phyloP scores from a whole-genome alignment of 2,113 vertebrate species.

The Salvelinus fontinalis region DNA sequence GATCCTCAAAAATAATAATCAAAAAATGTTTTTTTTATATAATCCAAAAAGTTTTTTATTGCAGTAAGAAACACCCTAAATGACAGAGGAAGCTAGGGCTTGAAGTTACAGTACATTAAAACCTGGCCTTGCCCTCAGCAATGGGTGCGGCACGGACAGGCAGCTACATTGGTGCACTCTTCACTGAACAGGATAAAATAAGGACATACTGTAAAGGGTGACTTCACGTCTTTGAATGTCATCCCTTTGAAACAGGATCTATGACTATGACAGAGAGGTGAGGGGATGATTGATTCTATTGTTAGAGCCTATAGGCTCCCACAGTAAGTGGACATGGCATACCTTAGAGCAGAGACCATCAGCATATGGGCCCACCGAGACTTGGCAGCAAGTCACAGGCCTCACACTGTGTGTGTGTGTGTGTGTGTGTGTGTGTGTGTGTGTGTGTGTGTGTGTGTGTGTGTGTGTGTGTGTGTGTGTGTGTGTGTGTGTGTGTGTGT shows the following conservation, averaged over 20 bases:
- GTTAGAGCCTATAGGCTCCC: not conserved
- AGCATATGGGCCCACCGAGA: constrained; percentile 6
- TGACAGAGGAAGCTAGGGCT: not conserved
- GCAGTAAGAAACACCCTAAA: not conserved
- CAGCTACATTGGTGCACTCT: not conserved
- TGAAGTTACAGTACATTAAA: not conserved
- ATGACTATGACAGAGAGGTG: not conserved
- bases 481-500: not conserved
- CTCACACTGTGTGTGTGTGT: not conserved
- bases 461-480: not conserved
- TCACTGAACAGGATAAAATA: not conserved
- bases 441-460: not conserved
- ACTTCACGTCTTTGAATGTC: not conserved
- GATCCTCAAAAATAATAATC: not conserved
- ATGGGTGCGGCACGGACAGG: not conserved
- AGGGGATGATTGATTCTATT: not conserved
- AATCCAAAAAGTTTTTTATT: no score
- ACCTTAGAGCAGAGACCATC: not conserved
- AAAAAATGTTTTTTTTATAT: not conserved
- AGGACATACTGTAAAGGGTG: not conserved
- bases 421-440: not conserved
- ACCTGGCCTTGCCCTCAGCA: not conserved
- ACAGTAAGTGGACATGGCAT: not conserved
- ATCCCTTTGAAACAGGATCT: not conserved
- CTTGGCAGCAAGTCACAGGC: not conserved